Percentiles rank a stretch among this genome's conserved stretches.
Evolutionary conservation across 37 sponge, comb jelly and placozoan genomes (phyloP).

Genomic region (Spongia lamella): DNA sequence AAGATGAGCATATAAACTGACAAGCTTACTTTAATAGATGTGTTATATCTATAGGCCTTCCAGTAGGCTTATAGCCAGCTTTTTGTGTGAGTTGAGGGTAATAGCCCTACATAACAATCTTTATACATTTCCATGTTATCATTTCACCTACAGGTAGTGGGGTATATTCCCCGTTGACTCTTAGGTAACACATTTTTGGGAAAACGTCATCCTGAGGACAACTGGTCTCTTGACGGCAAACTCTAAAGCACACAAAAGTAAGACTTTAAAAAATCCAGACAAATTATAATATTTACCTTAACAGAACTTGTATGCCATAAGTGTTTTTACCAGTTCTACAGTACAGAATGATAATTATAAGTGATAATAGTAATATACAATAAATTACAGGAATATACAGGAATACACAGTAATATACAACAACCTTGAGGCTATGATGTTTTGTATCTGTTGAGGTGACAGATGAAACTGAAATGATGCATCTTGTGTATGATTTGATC

Average conservation of each 20-base stretch:
- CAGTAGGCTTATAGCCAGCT: conserved; percentile 50
- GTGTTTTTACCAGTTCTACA: neutral
- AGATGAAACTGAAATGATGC: conserved; percentile 46
- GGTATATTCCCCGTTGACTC: conserved; percentile 38
- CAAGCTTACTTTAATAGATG: conserved; percentile 30
- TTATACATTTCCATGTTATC: too few species aligned
- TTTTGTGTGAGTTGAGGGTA: conserved; percentile 12
- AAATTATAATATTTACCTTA: neutral
- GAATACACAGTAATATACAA: neutral
- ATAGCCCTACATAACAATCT: conserved; percentile 19
- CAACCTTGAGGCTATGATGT: conserved; percentile 40
- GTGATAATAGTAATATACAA: neutral
- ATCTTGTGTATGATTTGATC: too few species aligned
- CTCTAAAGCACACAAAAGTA: conserved; percentile 12
- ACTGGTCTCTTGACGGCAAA: conserved; percentile 64
- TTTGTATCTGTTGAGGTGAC: conserved; percentile 52
- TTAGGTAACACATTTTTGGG: conserved; percentile 67
- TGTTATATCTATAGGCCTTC: conserved; percentile 66
- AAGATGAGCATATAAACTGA: too few species aligned
- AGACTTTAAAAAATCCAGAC: neutral
- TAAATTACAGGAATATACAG: conserved; percentile 10
- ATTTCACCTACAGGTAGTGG: conserved; percentile 66
- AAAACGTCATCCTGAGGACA: conserved; percentile 74
- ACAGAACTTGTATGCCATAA: neutral
- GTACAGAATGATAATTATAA: neutral